Percentiles rank a stretch among this genome's conserved stretches.
Evolutionary conservation across 2,797 vertebrate genomes (phyloP).

Genomic region (Eidolon dupreanum): DNA sequence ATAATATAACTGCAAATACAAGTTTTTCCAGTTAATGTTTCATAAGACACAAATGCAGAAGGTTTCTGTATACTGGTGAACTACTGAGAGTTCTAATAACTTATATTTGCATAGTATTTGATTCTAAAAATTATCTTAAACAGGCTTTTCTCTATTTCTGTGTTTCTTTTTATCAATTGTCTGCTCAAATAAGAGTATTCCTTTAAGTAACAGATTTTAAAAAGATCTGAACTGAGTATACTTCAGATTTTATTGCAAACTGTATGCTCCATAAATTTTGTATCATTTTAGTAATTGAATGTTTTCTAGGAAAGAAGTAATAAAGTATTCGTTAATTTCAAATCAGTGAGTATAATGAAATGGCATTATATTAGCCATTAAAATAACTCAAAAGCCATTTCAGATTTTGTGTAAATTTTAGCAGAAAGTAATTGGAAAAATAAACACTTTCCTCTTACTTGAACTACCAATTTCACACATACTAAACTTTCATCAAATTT

Average conservation of each 20-base stretch:
- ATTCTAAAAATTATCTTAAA: neutral
- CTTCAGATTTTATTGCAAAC: slow-evolving; percentile 17
- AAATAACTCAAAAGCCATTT: neutral
- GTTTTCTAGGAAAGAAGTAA: neutral
- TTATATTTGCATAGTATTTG: neutral
- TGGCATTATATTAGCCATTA: neutral
- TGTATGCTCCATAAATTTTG: neutral
- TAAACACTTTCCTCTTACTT: neutral
- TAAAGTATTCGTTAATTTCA: neutral
- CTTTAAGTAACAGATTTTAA: neutral
- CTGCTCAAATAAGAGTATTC: neutral
- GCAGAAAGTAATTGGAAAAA: neutral
- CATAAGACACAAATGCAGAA: neutral
- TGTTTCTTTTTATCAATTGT: neutral
- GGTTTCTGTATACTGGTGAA: neutral
- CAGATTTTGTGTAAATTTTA: slow-evolving; percentile 2
- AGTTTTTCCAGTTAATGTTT: neutral
- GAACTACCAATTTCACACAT: neutral
- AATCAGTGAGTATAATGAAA: neutral
- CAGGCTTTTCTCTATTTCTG: neutral
- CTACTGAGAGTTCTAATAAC: neutral
- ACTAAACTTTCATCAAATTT: slow-evolving; percentile 34
- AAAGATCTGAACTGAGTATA: neutral
- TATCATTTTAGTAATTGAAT: neutral
- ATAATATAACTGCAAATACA: neutral